Base-by-base conservation (phyloP, 2,888 invertebrate genomes). In the Rotaria macrura region DNA sequence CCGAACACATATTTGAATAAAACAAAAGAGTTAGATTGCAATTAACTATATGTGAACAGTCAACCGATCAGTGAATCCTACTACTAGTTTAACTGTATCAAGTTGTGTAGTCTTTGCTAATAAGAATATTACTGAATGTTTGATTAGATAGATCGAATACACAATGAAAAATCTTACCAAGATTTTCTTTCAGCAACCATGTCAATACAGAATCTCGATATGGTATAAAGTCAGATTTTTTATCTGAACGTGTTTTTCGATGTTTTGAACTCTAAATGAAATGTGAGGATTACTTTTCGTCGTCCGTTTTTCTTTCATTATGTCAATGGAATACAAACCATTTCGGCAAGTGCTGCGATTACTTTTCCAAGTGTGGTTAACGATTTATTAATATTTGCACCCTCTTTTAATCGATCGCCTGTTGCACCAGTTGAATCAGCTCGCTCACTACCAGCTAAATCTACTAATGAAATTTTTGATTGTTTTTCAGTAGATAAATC, bases 361-460 rank as follows among this genome's bases (percentile, higher is more conserved):
- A 92, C 92, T 88, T 92, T 91, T 38, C 93, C 93, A 20, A 93
- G 89, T 84, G 91, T 91, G 0, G 92, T 91, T 85, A 93, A 89
- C 4, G 92, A 92, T 88, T 92, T 91, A 89, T 93, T 93, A 87
- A 93, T 93, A 74, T 92, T 92, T 4, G 92, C 92, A 23, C 93
- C 92, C 88, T 93, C 93, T 88, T 93, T 93, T 79, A 93, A 89
- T 43, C 92, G 89, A 86, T 92, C 92, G 3, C 93, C 93, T 43
- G 91, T 92, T 7, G 92, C 92, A 84, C 92, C 92, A 20, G 92
- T 92, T 87, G 91, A 91, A 38, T 92, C 91, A 49, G 92, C 92
- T 85, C 93, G 89, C 89, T 93, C 93, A 89, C 93, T 93, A 87
- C 92, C 92, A 84, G 93, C 93, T 88, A 93, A 89, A 89, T 93